phyloP scores from a whole-genome alignment of 2,888 invertebrate genomes.

The Ennomos erosarius region DNA sequence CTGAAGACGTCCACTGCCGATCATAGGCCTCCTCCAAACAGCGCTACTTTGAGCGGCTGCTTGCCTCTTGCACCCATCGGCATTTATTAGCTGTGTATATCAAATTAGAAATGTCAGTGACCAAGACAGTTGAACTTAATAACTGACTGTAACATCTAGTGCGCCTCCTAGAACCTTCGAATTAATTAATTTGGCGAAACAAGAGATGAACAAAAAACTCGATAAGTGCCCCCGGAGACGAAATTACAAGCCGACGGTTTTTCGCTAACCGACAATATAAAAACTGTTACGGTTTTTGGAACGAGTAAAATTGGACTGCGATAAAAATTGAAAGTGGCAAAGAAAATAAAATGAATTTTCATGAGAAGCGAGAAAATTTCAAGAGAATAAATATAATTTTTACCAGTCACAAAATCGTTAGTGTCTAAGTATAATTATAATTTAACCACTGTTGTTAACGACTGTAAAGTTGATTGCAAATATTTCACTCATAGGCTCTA shows the following conservation, averaged over 20 bases:
- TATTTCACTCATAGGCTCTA: no score
- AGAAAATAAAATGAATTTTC: neutral
- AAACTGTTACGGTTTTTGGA: constrained; percentile 31
- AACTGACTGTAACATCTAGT: constrained; percentile 3
- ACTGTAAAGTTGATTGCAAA: no score
- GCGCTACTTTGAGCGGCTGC: no score
- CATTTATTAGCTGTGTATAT: no score
- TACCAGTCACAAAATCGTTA: no score
- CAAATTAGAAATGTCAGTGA: no score
- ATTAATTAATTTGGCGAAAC: constrained; percentile 58
- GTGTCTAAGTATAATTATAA: no score
- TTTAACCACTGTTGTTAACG: no score
- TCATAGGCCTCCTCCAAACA: no score
- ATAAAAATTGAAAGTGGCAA: constrained; percentile 14
- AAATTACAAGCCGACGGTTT: constrained; percentile 37
- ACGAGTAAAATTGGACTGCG: constrained; percentile 31
- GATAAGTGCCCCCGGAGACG: constrained; percentile 44
- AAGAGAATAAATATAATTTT: no score
- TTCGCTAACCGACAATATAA: constrained; percentile 33
- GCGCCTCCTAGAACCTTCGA: constrained; percentile 37
- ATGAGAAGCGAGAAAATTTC: neutral
- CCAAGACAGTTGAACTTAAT: neutral
- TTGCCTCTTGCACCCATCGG: no score
- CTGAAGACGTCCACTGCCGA: no score
- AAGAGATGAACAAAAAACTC: constrained; percentile 46